phyloP scores from a whole-genome alignment of 2,888 invertebrate species.

The Aproaerema taeniolella region DNA sequence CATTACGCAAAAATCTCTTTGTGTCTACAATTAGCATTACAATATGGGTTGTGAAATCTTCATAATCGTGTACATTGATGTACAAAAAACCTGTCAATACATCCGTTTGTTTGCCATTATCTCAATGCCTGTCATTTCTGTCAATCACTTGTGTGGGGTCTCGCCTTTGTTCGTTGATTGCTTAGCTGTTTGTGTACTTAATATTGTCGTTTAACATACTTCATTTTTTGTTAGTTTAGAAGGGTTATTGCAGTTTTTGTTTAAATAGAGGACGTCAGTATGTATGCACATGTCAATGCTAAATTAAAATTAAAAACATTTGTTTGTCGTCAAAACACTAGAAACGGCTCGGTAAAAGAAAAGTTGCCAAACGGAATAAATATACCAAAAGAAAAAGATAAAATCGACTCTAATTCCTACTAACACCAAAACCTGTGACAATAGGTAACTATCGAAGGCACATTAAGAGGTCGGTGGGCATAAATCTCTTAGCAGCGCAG shows the following conservation, averaged over 20 bases:
- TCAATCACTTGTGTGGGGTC: slow-evolving; percentile 9
- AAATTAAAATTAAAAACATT: too few relatives aligned
- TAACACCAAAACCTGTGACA: too few relatives aligned
- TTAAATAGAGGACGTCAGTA: too few relatives aligned
- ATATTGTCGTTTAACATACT: background rate
- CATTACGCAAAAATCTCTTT: slow-evolving; percentile 8
- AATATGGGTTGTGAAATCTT: slow-evolving; percentile 6
- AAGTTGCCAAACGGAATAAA: background rate
- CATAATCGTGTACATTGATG: slow-evolving; percentile 3
- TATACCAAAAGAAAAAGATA: slow-evolving; percentile 2
- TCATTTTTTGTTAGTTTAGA: too few relatives aligned
- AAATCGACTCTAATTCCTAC: too few relatives aligned
- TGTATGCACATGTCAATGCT: too few relatives aligned
- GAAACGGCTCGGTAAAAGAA: background rate
- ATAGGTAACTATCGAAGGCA: slow-evolving; percentile 29
- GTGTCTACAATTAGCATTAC: slow-evolving; percentile 5
- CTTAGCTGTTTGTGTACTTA: background rate
- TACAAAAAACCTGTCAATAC: slow-evolving; percentile 7
- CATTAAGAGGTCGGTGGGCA: slow-evolving; percentile 48
- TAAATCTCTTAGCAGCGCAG: slow-evolving; percentile 51
- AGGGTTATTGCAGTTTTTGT: too few relatives aligned
- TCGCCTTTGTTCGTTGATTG: slow-evolving; percentile 9
- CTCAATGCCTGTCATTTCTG: slow-evolving; percentile 7
- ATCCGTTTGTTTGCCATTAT: slow-evolving; percentile 4
- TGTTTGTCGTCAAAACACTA: too few relatives aligned